phyloP scores from a whole-genome alignment of 2,888 invertebrate species.

The Agrilus cyanescens region DNA sequence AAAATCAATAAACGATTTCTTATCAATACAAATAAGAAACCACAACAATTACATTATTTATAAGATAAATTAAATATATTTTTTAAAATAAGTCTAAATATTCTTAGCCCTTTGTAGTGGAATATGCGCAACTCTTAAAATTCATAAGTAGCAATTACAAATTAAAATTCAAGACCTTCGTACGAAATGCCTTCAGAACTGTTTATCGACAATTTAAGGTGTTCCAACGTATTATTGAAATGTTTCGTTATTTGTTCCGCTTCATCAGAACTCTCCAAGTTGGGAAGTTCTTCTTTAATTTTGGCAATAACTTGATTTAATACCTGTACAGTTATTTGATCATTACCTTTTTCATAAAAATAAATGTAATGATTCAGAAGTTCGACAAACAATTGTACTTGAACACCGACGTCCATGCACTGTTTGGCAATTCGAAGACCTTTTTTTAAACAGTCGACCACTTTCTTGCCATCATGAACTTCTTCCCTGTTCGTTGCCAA shows the following conservation, averaged over 20 bases:
- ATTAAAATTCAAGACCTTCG: conserved; percentile 47
- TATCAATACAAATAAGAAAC: background rate
- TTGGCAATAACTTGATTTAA: conserved; percentile 72
- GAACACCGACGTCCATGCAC: conserved; percentile 94
- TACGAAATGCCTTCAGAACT: conserved; percentile 52
- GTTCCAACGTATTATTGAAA: conserved; percentile 80
- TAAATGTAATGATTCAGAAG: conserved; percentile 88
- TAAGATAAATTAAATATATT: background rate
- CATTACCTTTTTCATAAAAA: conserved; percentile 74
- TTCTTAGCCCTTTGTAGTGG: background rate
- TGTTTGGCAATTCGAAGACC: conserved; percentile 91
- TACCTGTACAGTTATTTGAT: conserved; percentile 32
- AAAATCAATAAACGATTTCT: too few relatives aligned
- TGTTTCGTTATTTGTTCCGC: conserved; percentile 95
- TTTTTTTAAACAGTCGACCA: conserved; percentile 90
- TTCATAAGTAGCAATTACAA: background rate
- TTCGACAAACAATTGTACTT: conserved; percentile 92
- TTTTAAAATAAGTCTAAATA: background rate
- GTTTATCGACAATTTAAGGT: conserved; percentile 59
- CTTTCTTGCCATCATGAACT: conserved; percentile 82
- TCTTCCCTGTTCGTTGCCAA: conserved; percentile 36
- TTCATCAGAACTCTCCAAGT: conserved; percentile 88
- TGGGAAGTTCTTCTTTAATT: conserved; percentile 86
- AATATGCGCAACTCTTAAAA: too few relatives aligned
- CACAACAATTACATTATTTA: background rate